phyloP scores from a whole-genome alignment of 2,888 invertebrate species.

The Branchellion lobata region DNA sequence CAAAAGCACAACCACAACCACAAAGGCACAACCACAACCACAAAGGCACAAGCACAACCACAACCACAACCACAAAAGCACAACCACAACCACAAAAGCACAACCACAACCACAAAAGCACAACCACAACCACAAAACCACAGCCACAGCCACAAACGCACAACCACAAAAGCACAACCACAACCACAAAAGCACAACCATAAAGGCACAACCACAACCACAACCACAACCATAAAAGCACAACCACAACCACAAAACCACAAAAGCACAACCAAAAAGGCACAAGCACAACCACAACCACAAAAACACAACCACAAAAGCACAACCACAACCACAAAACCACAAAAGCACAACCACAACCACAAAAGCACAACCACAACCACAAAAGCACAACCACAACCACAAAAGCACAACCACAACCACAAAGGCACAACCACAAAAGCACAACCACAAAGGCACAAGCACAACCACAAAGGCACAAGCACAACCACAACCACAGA shows the following conservation, averaged over 20 bases:
- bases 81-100: not conserved
- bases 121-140: conserved; percentile 28
- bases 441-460: not conserved
- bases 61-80: not conserved
- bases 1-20: conserved; percentile 55
- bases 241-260: not conserved
- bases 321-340: not conserved
- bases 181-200: not conserved
- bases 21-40: no score
- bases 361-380: conserved; percentile 47
- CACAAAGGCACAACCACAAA: no score
- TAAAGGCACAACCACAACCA: conserved; percentile 1
- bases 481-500: conserved; percentile 41
- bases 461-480: no score
- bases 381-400: not conserved
- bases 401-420: no score
- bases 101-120: no score
- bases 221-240: not conserved
- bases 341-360: no score
- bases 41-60: conserved; percentile 12
- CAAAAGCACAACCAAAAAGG: not conserved
- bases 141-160: not conserved
- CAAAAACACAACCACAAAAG: not conserved
- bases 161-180: not conserved
- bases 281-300: conserved; percentile 4